Evolutionary conservation across 2,888 invertebrate species (phyloP), one percentile per base, ranked within the genome.

Genomic region (Agrotis ipsilon): DNA sequence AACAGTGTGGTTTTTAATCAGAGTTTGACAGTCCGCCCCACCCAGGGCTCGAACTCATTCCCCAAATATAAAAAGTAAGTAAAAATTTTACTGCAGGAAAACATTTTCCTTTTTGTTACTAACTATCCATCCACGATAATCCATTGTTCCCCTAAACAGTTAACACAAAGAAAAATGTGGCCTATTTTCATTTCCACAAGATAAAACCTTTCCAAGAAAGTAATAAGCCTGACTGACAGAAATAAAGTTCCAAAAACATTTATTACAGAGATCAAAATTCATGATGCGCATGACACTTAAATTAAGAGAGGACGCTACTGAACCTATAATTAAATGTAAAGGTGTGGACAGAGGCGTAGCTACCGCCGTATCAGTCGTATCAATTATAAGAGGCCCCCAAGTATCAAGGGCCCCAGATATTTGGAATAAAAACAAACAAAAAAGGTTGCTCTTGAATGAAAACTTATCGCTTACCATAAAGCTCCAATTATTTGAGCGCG

Each of bases 251-350:
- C 24, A 14, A 39, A 61, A 19, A 21, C 51, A 52, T 62, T 74
- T 59, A 59, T 18, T 19, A 18, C 45, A 18, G 18, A 16, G 45
- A 67, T 68, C 18, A 68, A 73, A 68, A 75, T 58, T 75, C 52
- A 48, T 61, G 18, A 57, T n/a, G 57, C 61, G 61, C 32, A 43
- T 75, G 61, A 51, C 57, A 71, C 57, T 63, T 49, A 27, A 61
- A 71, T 75, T 75, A 74, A 43, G 49, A 46, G 45, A 59, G 43
- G 46, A 43, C 49, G 27, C 27, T 66, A 11, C 63, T 46, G 21
- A 39, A 11, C 39, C 39, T 39, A 27, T 71, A 45, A 65, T 59
- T 59, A 52, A 43, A 52, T 54, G 11, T 52, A 62, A 58, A 66
- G 62, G 57, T 62, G 52, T 66, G 65, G n/a, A 32, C 32, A 32